Evolutionary conservation across 2,113 vertebrate genomes (phyloP), one percentile per base, ranked within the genome.

Genomic region (Cyprinus carpio): DNA sequence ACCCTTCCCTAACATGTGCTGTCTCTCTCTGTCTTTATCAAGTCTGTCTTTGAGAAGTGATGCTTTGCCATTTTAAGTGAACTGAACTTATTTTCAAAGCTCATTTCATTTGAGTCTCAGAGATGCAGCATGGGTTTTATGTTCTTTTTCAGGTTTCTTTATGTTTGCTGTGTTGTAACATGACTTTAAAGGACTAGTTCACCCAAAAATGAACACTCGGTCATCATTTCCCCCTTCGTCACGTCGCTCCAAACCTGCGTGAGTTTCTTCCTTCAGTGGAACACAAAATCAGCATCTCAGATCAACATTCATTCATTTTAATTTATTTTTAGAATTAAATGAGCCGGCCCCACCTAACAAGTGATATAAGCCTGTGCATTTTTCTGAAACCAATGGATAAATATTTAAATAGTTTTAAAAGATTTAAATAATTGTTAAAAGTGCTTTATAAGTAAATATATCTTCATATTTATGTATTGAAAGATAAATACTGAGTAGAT

Each of bases 151-250:
- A 75, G 71, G 62, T 34, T 43, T 76, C 51, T 84, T 84, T 15
- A 40, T 29, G 40, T 67, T 84, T 81, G 83, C n/a, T 75, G 83
- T 77, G 54, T 79, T 87, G 54, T 64, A 65, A 80, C 43, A 46
- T 84, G 58, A 84, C 58, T 78, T 20, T 34, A 60, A 78, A 60
- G 54, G 54, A n/a, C 20, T 79, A 60, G 51, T 60, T 60, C 76
- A 58, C 49, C 34, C 51, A 16, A 11, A 20, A 18, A 25, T 34
- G 11, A 67, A 37, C 11, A 0, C 5, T 20, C 23, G 2, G 72
- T 84, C 40, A 4, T 54, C 46, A 5, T 84, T 65, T 31, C 34
- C 23, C 29, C 20, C 1, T 12, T 12, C 23, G 12, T 43, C 56
- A 25, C 15, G 23, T 43, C 69, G 5, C 69, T 62, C 31, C 31